phyloP scores from a whole-genome alignment of 2,888 invertebrate genomes.

The Apotomis turbidana region DNA sequence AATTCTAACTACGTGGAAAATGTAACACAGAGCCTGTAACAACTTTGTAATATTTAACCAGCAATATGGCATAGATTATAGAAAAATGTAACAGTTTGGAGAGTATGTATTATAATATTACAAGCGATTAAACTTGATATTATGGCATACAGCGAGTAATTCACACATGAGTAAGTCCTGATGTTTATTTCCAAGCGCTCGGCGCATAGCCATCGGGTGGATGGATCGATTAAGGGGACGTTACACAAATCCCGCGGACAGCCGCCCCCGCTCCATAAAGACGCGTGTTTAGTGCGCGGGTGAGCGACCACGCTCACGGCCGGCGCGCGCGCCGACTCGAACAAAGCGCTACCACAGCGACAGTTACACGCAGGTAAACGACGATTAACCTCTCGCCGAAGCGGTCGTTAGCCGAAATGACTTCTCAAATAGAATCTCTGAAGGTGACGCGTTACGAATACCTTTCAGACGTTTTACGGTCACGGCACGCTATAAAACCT shows the following conservation, averaged over 20 bases:
- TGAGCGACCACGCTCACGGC: slow-evolving; percentile 78
- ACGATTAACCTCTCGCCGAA: slow-evolving; percentile 73
- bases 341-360: slow-evolving; percentile 64
- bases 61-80: no score
- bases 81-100: not conserved
- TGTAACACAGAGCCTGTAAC: no score
- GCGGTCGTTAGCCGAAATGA: slow-evolving; percentile 65
- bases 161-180: slow-evolving; percentile 24
- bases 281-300: slow-evolving; percentile 70
- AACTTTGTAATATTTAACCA: no score
- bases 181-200: slow-evolving; percentile 30
- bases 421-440: slow-evolving; percentile 64
- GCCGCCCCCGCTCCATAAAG: slow-evolving; percentile 75
- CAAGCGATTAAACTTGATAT: not conserved
- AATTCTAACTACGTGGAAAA: no score
- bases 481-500: slow-evolving; percentile 63
- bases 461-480: slow-evolving; percentile 66
- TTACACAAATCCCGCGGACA: slow-evolving; percentile 69
- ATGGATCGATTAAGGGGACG: slow-evolving; percentile 61
- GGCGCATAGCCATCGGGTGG: slow-evolving; percentile 55
- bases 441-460: slow-evolving; percentile 67
- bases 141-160: not conserved
- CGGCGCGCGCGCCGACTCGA: slow-evolving; percentile 56
- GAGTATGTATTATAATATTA: not conserved
- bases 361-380: slow-evolving; percentile 75